Conservation (phyloP, 1,140 invertebrate species). For the Neoseiulus cucumeris region DNA sequence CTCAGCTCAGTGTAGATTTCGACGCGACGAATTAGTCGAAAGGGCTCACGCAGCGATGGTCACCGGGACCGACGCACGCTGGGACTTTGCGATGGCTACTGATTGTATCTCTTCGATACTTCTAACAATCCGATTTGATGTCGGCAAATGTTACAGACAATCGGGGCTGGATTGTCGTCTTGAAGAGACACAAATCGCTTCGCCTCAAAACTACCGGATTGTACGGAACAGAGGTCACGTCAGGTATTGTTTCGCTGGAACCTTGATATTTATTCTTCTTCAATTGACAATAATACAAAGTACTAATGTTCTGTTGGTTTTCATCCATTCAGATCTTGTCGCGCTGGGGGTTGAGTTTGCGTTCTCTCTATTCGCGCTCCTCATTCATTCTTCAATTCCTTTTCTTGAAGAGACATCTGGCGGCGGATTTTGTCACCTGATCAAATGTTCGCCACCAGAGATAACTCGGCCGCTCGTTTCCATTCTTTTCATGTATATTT, state of each 20-base stretch:
- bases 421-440: neutral
- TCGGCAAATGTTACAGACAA: too few species aligned
- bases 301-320: neutral
- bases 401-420: neutral
- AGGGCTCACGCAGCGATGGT: too few species aligned
- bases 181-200: too few species aligned
- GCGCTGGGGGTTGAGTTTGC: neutral
- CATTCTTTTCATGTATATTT: neutral
- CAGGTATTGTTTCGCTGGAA: neutral
- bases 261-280: constrained; percentile 1
- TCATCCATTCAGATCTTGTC: neutral
- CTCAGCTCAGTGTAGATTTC: too few species aligned
- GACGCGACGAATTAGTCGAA: too few species aligned
- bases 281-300: constrained; percentile 3
- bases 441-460: neutral
- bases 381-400: neutral
- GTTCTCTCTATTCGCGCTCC: neutral
- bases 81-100: too few species aligned
- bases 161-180: too few species aligned
- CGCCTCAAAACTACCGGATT: too few species aligned
- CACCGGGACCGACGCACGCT: too few species aligned
- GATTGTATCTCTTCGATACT: too few species aligned
- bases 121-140: too few species aligned
- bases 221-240: neutral
- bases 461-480: neutral